A percentile compares a stretch with the other conserved stretches of the same genome.
These are phyloP conservation scores for Amazona vittata DNA, from an alignment of 2,113 vertebrate species.

Conservation along the genomic window DNA sequence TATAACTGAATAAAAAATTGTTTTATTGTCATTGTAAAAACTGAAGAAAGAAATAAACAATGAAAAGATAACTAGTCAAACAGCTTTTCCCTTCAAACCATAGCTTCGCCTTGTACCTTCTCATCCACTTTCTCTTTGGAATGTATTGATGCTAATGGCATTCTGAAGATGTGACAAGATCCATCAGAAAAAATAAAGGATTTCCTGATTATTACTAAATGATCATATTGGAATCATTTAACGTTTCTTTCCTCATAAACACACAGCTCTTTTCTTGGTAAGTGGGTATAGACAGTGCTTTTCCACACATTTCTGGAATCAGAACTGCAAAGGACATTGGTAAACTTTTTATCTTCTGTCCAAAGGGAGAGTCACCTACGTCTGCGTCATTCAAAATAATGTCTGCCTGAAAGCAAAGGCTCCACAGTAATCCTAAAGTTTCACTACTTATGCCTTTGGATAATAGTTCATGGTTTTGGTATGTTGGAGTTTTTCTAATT, in stretches of 20 bases:
- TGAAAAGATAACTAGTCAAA: background rate
- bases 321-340: background rate
- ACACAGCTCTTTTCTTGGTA: background rate
- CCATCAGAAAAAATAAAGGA: background rate
- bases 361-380: fast-evolving
- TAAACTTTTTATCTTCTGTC: background rate
- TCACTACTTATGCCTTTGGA: background rate
- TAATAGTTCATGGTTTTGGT: fast-evolving
- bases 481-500: background rate
- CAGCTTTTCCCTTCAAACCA: background rate
- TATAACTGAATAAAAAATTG: constrained; percentile 36
- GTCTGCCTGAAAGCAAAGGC: background rate
- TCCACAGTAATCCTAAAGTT: background rate
- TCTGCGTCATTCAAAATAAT: background rate
- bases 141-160: background rate
- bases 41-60: constrained; percentile 27
- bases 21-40: constrained; percentile 35
- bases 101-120: background rate
- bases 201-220: background rate
- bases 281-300: background rate
- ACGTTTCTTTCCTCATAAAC: background rate
- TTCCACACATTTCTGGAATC: background rate
- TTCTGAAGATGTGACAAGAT: background rate
- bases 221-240: background rate
- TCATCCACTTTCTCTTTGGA: background rate